Conservation (phyloP, 2,888 invertebrate genomes). For the Saturnia pavonia region DNA sequence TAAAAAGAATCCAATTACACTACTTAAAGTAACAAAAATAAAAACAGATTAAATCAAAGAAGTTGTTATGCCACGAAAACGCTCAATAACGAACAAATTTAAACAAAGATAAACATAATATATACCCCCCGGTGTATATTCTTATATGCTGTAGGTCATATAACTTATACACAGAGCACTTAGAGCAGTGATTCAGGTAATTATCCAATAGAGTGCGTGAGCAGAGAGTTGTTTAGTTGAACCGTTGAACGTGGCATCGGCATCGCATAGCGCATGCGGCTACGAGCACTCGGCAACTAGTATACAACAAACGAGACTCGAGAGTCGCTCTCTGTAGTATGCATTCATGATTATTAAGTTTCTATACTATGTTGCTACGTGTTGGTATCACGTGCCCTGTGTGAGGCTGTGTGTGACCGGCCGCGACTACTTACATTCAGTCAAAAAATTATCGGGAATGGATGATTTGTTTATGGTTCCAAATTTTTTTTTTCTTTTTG, state of each 20-base stretch:
- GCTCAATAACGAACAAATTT: neutral
- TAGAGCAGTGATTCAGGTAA: slow-evolving; percentile 61
- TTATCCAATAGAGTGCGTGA: slow-evolving; percentile 74
- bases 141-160: slow-evolving; percentile 3
- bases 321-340: slow-evolving; percentile 15
- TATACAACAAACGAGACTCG: slow-evolving; percentile 17
- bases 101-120: neutral
- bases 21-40: no score
- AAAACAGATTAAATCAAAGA: no score
- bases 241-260: slow-evolving; percentile 12
- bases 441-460: no score
- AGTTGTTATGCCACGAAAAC: neutral
- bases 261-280: slow-evolving; percentile 18
- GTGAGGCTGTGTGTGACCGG: slow-evolving; percentile 46
- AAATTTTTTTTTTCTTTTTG: no score
- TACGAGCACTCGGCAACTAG: slow-evolving; percentile 20
- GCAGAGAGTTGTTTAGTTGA: slow-evolving; percentile 47
- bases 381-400: slow-evolving; percentile 54
- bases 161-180: slow-evolving; percentile 14
- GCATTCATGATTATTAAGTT: slow-evolving; percentile 11
- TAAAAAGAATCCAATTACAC: no score
- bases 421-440: no score
- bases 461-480: no score
- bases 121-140: neutral
- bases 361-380: slow-evolving; percentile 20